phyloP scores from a whole-genome alignment of 2,113 vertebrate species.

The Aix galericulata region DNA sequence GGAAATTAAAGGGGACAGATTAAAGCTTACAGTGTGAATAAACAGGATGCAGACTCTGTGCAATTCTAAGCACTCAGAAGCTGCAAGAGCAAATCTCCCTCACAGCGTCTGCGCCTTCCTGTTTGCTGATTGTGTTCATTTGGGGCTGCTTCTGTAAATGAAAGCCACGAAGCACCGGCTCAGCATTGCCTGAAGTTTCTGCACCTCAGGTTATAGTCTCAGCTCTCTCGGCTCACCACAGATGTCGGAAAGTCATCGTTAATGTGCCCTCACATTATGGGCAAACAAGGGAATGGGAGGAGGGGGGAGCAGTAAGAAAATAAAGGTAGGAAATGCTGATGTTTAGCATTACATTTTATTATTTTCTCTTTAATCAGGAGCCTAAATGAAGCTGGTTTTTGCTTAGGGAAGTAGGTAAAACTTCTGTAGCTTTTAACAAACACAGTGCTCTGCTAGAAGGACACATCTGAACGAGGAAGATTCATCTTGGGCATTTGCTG shows the following conservation, averaged over 20 bases:
- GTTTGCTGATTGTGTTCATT: not conserved
- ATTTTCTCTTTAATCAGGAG: not conserved
- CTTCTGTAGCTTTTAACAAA: not conserved
- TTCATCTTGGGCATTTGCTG: not conserved
- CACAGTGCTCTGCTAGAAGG: rapidly evolving
- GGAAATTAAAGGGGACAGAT: not conserved
- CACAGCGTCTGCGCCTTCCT: not conserved
- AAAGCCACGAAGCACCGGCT: not conserved
- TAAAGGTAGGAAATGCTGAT: not conserved
- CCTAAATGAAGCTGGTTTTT: not conserved
- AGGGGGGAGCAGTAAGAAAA: not conserved
- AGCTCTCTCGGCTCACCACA: not conserved
- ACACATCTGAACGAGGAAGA: not conserved
- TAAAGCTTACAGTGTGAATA: slow-evolving; percentile 7
- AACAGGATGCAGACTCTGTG: not conserved
- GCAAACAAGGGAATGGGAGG: not conserved
- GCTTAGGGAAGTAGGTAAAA: not conserved
- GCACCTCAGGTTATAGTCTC: not conserved
- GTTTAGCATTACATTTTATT: not conserved
- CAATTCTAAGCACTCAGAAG: not conserved
- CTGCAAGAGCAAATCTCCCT: not conserved
- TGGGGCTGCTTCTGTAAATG: not conserved
- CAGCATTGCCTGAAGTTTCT: not conserved
- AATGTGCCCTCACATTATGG: not conserved
- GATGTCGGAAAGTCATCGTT: not conserved